These are phyloP conservation scores for Cheilosia scutellata DNA, from an alignment of 2,888 invertebrate genomes.

Conservation along the genomic window DNA sequence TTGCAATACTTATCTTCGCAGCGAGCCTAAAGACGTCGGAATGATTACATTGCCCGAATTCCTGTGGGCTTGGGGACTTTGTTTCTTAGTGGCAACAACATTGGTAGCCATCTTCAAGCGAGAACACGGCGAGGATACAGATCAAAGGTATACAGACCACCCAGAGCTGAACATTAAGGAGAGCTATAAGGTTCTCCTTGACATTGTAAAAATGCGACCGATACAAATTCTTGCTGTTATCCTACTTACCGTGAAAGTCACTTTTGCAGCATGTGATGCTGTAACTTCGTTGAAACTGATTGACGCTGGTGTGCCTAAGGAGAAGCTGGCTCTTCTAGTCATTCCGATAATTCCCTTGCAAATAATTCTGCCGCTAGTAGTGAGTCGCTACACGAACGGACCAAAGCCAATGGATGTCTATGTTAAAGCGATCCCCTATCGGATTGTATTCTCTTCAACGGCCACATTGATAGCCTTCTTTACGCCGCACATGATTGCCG, in stretches of 20 bases:
- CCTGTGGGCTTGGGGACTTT: slow-evolving; percentile 96
- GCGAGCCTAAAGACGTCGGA: slow-evolving; percentile 89
- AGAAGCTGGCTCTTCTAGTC: slow-evolving; percentile 95
- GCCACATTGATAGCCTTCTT: slow-evolving; percentile 93
- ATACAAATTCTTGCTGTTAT: slow-evolving; percentile 92
- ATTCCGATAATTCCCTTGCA: slow-evolving; percentile 97
- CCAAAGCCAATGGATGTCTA: slow-evolving; percentile 95
- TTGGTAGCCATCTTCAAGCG: slow-evolving; percentile 94
- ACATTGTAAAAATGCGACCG: slow-evolving; percentile 92
- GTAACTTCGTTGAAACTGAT: slow-evolving; percentile 97
- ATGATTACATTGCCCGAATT: slow-evolving; percentile 92
- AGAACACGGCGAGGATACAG: slow-evolving; percentile 86
- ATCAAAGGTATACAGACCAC: slow-evolving; percentile 80
- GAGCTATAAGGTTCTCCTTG: slow-evolving; percentile 93
- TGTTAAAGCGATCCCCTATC: slow-evolving; percentile 94
- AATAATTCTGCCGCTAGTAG: slow-evolving; percentile 94
- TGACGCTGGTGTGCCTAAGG: slow-evolving; percentile 98
- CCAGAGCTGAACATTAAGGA: slow-evolving; percentile 85
- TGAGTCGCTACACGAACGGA: slow-evolving; percentile 91
- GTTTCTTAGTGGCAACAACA: slow-evolving; percentile 95
- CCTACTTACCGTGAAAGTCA: slow-evolving; percentile 95
- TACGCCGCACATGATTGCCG: slow-evolving; percentile 89
- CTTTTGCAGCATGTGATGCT: slow-evolving; percentile 97
- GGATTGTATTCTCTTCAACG: slow-evolving; percentile 93
- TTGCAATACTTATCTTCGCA: slow-evolving; percentile 96